These are phyloP conservation scores for Percopsis transmontana DNA, from an alignment of 2,113 vertebrate genomes.

Conservation along the genomic window DNA sequence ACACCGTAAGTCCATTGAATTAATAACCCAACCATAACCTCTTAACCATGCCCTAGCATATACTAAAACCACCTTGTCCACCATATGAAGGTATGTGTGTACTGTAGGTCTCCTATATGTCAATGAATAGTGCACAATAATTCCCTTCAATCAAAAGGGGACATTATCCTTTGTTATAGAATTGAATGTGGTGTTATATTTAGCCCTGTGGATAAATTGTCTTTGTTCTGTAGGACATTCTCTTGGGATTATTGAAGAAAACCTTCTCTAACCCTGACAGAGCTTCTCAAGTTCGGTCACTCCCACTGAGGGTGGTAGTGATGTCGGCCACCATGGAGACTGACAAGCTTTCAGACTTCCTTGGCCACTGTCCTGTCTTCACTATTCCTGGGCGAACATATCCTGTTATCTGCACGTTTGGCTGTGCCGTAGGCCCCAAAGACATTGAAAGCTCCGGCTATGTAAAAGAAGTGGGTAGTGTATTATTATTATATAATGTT, in stretches of 20 bases:
- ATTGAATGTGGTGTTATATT: no score
- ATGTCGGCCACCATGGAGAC: conserved; percentile 98
- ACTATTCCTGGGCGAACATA: conserved; percentile 90
- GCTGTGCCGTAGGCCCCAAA: conserved; percentile 87
- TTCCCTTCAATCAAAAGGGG: no score
- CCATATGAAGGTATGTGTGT: no score
- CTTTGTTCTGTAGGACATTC: conserved; percentile 83
- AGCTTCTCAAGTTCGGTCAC: conserved; percentile 65
- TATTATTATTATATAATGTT: background rate
- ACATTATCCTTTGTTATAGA: no score
- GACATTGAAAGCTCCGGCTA: conserved; percentile 86
- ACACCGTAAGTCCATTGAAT: conserved; percentile 82
- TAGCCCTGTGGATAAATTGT: no score
- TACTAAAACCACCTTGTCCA: no score
- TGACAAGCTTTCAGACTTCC: conserved; percentile 88
- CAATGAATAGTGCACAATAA: no score
- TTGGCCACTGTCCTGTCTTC: conserved; percentile 86
- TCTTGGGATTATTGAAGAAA: conserved; percentile 95
- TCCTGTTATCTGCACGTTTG: conserved; percentile 89
- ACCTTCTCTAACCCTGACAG: conserved; percentile 78
- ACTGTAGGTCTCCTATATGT: no score
- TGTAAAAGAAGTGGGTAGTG: conserved; percentile 85
- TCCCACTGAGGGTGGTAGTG: conserved; percentile 88
- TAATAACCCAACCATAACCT: background rate
- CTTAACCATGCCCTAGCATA: no score